phyloP scores from a whole-genome alignment of 2,888 invertebrate genomes.

The Cephus spinipes region DNA sequence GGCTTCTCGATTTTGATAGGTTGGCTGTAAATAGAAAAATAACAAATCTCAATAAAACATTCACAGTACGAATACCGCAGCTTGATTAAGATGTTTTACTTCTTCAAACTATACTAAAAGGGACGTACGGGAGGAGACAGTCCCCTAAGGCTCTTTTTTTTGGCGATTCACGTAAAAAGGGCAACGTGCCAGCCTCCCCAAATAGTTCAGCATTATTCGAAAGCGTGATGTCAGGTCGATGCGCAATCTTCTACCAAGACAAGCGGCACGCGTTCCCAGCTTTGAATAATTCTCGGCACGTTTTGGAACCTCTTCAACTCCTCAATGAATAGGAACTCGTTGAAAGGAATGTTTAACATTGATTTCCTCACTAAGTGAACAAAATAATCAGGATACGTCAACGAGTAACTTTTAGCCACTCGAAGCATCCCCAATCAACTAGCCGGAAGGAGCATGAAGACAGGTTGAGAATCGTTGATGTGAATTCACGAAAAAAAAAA shows the following conservation, averaged over 20 bases:
- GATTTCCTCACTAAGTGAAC: background rate
- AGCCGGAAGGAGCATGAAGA: background rate
- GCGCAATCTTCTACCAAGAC: background rate
- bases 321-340: background rate
- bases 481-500: background rate
- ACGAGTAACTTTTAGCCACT: background rate
- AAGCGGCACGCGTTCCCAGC: background rate
- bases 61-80: background rate
- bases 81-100: background rate
- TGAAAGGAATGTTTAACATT: background rate
- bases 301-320: background rate
- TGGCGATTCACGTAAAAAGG: background rate
- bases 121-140: background rate
- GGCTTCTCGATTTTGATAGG: conserved; percentile 73
- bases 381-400: background rate
- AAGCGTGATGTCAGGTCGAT: conserved; percentile 40
- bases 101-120: background rate
- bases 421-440: background rate
- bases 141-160: background rate
- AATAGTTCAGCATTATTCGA: conserved; percentile 37
- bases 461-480: background rate
- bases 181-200: background rate
- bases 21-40: conserved; percentile 70
- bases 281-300: background rate
- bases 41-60: background rate